Base-by-base conservation (phyloP, 2,797 vertebrate species). In the Galagoides demidoff region DNA sequence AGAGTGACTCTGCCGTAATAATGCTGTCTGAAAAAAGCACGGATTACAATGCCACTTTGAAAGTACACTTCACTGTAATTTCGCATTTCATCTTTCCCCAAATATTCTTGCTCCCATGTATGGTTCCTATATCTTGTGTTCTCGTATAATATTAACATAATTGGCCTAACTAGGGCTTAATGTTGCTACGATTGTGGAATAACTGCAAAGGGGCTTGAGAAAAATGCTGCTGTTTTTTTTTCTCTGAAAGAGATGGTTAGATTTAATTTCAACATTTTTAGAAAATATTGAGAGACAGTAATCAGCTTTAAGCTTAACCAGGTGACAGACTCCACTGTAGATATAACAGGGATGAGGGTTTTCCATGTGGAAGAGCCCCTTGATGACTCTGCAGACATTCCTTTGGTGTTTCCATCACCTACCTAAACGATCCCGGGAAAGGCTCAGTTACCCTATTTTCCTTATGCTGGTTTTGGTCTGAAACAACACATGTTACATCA, bases 251-350 rank as follows among this genome's bases (percentile, higher is more conserved):
- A 73, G 76, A 70, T 16, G 20, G 22, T 77, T 94, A 63, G 78
- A 77, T 94, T 91, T 92, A 90, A 95, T 96, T 89, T 96, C n/a
- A 90, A 86, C 61, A 17, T 76, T 96, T 98, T 96, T 52, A 81
- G 82, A 95, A 88, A 96, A 95, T 78, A 90, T 6, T 81, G 77
- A 93, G 88, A 0, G n/a, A 39, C 43, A n/a, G 45, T 52, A 88
- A 95, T 94, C 52, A 83, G 17, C 14, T 86, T 79, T 88, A 86
- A 55, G 25, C 13, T 68, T 95, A 85, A 63, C 22, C 43, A 77
- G 66, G 63, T 85, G 73, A 94, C 7, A 27, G 57, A 59, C 31
- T 29, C 63, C 55, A 61, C 8, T 25, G 3, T 27, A 85, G 68
- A 66, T 25, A 66, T 22, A 57, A 39, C 0, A 90, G 4, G 45